These are phyloP conservation scores for Phasianus colchicus DNA, from an alignment of 2,113 vertebrate species.

Conservation along the genomic window DNA sequence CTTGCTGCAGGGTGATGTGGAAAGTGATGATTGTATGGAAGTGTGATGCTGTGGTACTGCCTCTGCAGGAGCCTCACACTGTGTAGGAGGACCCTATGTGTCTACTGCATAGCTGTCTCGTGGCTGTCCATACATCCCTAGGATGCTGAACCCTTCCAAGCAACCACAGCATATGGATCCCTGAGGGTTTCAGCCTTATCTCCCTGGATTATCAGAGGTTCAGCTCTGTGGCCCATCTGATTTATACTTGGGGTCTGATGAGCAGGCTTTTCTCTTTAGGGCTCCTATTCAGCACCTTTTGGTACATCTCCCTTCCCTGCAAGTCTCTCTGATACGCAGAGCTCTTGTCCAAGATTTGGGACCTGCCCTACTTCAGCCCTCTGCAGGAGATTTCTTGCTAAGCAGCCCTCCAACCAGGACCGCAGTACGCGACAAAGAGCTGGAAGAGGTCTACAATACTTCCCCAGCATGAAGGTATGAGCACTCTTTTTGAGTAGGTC, in stretches of 20 bases:
- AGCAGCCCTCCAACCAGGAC: neutral
- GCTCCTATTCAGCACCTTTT: neutral
- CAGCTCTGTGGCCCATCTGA: neutral
- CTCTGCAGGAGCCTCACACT: neutral
- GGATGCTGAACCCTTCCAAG: neutral
- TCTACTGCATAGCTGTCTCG: neutral
- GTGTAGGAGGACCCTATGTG: neutral
- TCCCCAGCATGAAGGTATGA: neutral
- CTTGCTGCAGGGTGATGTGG: neutral
- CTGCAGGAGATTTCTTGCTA: neutral
- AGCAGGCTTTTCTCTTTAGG: neutral
- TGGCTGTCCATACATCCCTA: neutral
- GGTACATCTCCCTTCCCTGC: neutral
- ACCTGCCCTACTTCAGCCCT: neutral
- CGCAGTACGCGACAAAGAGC: neutral
- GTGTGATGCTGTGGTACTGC: neutral
- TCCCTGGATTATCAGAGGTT: neutral
- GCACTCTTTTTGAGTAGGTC: neutral
- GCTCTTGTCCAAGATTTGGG: neutral
- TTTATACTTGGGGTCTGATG: neutral
- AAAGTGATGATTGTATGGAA: neutral
- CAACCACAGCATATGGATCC: neutral
- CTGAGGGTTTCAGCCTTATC: neutral
- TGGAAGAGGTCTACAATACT: neutral
- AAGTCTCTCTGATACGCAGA: neutral